Percentiles rank a stretch among this genome's conserved stretches.
Conservation (phyloP, 2,797 vertebrate genomes). For the Coranthus polyacanthus region DNA sequence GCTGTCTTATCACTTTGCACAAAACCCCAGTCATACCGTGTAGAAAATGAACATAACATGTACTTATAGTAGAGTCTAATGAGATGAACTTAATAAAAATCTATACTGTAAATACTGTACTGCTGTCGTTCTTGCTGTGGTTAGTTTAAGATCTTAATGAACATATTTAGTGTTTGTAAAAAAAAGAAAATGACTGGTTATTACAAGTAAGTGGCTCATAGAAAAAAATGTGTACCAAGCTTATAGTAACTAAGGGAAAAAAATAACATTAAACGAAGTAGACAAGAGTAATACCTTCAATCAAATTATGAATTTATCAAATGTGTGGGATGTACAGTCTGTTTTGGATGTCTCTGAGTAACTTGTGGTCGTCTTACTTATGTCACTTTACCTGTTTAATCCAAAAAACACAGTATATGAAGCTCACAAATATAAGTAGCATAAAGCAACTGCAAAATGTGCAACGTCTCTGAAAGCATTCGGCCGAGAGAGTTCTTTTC, state of each 20-base stretch:
- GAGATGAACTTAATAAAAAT: conserved; percentile 55
- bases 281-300: no score
- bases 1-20: conserved; percentile 23
- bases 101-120: conserved; percentile 2
- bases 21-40: conserved; percentile 13
- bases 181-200: no score
- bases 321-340: no score
- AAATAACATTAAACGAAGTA: no score
- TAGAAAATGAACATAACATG: conserved; percentile 9
- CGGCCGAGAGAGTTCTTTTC: conserved; percentile 7
- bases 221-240: no score
- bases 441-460: conserved; percentile 40
- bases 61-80: conserved; percentile 2
- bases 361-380: no score
- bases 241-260: no score
- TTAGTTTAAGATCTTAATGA: background rate
- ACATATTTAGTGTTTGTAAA: no score
- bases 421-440: conserved; percentile 64
- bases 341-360: no score
- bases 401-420: conserved; percentile 16
- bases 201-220: no score
- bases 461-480: conserved; percentile 16
- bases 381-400: no score
- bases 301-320: no score
- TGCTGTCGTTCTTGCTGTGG: conserved; percentile 25